Base-by-base conservation (phyloP, 2,113 vertebrate genomes). In the Strix uralensis region DNA sequence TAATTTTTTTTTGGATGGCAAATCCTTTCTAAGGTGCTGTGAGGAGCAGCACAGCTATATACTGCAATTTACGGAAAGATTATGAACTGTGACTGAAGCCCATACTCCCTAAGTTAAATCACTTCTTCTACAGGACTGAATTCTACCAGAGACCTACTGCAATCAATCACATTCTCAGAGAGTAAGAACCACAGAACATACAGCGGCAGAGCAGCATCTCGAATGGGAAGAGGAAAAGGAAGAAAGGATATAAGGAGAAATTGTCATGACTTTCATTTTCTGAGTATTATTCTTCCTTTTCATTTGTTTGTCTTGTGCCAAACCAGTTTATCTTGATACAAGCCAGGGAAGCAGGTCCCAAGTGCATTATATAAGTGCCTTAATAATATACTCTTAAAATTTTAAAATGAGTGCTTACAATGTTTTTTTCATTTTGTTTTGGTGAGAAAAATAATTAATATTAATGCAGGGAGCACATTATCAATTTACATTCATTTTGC, bases 371-470 rank as follows among this genome's bases (percentile, higher is more conserved):
- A 2, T 71, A 88, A 92, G 27, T 78, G 49, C 54, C 54, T 84
- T 36, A 36, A 91, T 62, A 62, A 85, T 17, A 79, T 4, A 61
- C 58, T 15, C 58, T 85, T 80, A 69, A 75, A 47, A 85, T 46
- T 70, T 65, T 90, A 30, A 82, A 90, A 74, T 23, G 40, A 54
- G 46, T 58, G 52, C 46, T 71, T 75, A 79, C 46, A 69, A 57
- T 54, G 32, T 15, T 81, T 71, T 71, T 86, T 63, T 74, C 40
- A 69, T 75, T 95, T 94, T 80, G 81, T 85, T 96, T 92, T 63
- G 38, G 59, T 71, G 55, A 90, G 46, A 92, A 51, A 86, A 97
- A 93, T 86, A 94, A 92, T 92, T 94, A 95, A 80, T 83, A 93
- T 92, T 97, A 95, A 91, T 74, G 84, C 83, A 88, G 59, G 29